Conservation (phyloP, 2,797 vertebrate genomes). For the Vespertilio murinus region DNA sequence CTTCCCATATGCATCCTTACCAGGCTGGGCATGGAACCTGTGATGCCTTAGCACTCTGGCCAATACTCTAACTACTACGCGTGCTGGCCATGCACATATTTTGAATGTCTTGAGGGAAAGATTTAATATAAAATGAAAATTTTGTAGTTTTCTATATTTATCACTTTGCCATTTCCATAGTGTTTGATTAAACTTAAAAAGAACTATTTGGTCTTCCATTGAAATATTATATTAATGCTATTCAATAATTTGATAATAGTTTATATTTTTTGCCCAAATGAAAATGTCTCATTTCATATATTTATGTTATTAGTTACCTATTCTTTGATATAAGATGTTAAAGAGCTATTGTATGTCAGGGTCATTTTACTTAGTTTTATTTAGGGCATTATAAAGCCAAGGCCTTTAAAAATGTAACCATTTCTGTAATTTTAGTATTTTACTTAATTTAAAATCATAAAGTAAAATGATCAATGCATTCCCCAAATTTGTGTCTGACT, state of each 20-base stretch:
- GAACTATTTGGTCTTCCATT: background rate
- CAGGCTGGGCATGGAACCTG: too few species aligned
- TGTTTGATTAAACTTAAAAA: background rate
- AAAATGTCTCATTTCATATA: background rate
- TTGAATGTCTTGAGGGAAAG: background rate
- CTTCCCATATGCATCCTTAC: too few species aligned
- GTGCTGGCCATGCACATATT: background rate
- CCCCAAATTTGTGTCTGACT: background rate
- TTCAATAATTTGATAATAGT: background rate
- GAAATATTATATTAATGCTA: background rate
- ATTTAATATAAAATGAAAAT: background rate
- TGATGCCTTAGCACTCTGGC: too few species aligned
- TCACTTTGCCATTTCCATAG: background rate
- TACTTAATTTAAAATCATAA: constrained; percentile 30
- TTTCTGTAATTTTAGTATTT: background rate
- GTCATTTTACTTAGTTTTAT: background rate
- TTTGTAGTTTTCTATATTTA: background rate
- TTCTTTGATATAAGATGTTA: background rate
- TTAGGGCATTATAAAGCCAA: background rate
- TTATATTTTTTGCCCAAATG: background rate
- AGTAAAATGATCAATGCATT: background rate
- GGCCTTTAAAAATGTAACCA: background rate
- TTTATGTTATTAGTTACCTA: background rate
- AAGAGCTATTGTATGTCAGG: background rate
- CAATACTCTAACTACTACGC: too few species aligned